Conservation (phyloP, 2,113 vertebrate genomes). For the Malurus melanocephalus region DNA sequence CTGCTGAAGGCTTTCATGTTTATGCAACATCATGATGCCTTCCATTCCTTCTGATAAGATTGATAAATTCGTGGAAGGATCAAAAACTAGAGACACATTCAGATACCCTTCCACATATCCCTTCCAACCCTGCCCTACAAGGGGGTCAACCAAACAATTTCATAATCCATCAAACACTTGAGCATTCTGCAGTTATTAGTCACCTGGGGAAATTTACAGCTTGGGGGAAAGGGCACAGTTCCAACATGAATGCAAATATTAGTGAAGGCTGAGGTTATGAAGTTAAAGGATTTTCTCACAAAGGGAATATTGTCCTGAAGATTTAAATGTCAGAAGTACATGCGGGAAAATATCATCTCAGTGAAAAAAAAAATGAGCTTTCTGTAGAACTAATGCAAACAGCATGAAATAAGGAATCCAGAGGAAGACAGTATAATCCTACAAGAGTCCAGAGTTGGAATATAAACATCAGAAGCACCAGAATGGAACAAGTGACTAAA, state of each 20-base stretch:
- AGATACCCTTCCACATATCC: not conserved
- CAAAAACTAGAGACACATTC: not conserved
- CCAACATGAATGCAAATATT: slow-evolving; percentile 33
- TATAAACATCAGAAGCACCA: not conserved
- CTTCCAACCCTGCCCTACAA: not conserved
- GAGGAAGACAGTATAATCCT: not conserved
- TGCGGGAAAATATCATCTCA: not conserved
- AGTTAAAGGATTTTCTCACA: slow-evolving; percentile 5
- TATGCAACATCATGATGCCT: not conserved
- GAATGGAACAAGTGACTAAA: not conserved
- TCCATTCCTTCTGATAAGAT: not conserved
- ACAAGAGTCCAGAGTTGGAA: not conserved
- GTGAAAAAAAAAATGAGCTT: not conserved
- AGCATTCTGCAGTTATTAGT: not conserved
- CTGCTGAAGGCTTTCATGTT: not conserved
- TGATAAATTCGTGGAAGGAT: not conserved
- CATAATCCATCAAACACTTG: not conserved
- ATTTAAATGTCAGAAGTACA: slow-evolving; percentile 9
- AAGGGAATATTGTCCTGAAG: not conserved
- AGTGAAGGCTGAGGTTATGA: not conserved
- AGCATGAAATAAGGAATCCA: not conserved
- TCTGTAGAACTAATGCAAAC: not conserved
- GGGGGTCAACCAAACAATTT: not conserved
- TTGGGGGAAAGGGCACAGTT: not conserved
- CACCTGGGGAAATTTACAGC: not conserved